Conservation (phyloP, 2,888 invertebrate genomes). For the Thyatira batis region DNA sequence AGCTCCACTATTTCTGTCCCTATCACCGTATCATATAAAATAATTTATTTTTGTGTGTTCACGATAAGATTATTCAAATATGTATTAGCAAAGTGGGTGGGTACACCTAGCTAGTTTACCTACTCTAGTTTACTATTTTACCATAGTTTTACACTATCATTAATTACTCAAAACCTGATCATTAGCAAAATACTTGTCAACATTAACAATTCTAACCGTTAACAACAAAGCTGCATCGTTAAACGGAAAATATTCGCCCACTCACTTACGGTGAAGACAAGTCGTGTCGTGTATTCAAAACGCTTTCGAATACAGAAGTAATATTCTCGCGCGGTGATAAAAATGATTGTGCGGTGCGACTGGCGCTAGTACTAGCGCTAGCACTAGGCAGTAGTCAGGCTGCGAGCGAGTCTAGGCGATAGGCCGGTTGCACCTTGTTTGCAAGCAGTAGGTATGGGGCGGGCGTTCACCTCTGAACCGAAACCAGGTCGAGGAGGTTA, state of each 20-base stretch:
- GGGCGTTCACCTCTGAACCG: slow-evolving; percentile 76
- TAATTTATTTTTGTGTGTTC: too few species aligned
- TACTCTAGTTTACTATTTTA: too few species aligned
- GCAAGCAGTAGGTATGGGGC: slow-evolving; percentile 47
- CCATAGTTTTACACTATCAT: background rate
- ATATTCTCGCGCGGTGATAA: background rate
- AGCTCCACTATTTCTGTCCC: too few species aligned
- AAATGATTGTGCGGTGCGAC: background rate
- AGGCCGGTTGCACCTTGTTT: slow-evolving; percentile 6
- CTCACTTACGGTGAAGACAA: background rate
- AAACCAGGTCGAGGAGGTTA: slow-evolving; percentile 71
- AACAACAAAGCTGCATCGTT: background rate
- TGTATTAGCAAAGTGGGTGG: too few species aligned
- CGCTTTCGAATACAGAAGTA: background rate
- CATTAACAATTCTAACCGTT: too few species aligned
- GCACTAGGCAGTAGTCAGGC: background rate
- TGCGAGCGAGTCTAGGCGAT: background rate
- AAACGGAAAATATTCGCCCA: background rate
- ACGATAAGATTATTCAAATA: too few species aligned
- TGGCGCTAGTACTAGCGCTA: too few species aligned
- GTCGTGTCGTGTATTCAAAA: background rate
- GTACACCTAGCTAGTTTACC: too few species aligned
- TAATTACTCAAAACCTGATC: background rate
- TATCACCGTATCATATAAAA: too few species aligned
- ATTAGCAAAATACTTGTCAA: background rate